Conservation (phyloP, 1,140 invertebrate genomes). For the Drosophila persimilis region DNA sequence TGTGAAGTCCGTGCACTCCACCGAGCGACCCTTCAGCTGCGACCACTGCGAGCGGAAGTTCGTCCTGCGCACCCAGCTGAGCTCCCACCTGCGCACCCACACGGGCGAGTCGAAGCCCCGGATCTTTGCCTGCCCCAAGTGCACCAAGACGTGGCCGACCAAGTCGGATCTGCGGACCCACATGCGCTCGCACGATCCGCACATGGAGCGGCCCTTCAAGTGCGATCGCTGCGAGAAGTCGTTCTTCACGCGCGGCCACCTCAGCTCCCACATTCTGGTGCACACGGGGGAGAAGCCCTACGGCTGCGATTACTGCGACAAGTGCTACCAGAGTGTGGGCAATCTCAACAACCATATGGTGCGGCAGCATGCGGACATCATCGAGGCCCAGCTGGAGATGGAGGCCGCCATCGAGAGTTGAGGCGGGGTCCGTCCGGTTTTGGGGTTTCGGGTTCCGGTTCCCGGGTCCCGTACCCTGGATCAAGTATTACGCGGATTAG, state of each 20-base stretch:
- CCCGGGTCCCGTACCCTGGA: conserved; percentile 3
- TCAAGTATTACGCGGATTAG: conserved; percentile 42
- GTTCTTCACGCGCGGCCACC: conserved; percentile 74
- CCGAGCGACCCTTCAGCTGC: conserved; percentile 83
- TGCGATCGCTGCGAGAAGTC: conserved; percentile 69
- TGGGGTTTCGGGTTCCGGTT: too few species aligned
- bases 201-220: conserved; percentile 74
- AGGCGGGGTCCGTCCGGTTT: not conserved
- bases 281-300: conserved; percentile 77
- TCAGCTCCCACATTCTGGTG: conserved; percentile 68
- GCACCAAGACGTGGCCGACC: conserved; percentile 70
- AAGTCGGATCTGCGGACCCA: conserved; percentile 74
- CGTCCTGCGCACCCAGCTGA: conserved; percentile 83
- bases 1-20: conserved; percentile 81
- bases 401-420: conserved; percentile 34
- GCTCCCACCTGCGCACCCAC: conserved; percentile 82
- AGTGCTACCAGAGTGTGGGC: conserved; percentile 74
- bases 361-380: conserved; percentile 53
- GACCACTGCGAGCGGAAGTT: conserved; percentile 83
- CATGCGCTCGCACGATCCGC: conserved; percentile 71
- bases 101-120: conserved; percentile 78
- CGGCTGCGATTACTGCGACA: conserved; percentile 59
- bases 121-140: conserved; percentile 57
- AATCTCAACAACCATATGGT: conserved; percentile 76
- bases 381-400: conserved; percentile 54